Base-by-base conservation (phyloP, 2,888 invertebrate genomes). In the Bombyx huttoni region DNA sequence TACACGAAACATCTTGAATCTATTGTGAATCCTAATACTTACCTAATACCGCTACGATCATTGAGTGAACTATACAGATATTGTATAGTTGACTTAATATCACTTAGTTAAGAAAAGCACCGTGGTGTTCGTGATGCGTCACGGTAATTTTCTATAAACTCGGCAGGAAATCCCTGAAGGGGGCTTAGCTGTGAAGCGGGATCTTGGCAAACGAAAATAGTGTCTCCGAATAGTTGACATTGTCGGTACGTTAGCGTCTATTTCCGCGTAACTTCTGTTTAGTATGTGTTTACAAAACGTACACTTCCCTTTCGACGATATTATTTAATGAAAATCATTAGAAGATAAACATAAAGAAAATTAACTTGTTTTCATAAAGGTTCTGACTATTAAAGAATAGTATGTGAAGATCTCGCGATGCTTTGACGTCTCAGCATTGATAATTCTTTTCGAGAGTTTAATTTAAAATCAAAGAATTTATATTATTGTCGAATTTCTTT, bases 151-250 rank as follows among this genome's bases (percentile, higher is more conserved):
- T 63, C 65, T 67, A 70, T 64, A 58, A 70, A 68, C 71, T 71
- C 54, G 49, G 55, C 56, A 75, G 74, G 71, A 72, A 73, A 71
- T 61, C 73, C 71, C 73, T 67, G 67, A 69, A 64, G 69, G 72
- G 68, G 74, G 70, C 68, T 63, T 61, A 64, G 59, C 58, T 64
- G 59, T 63, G 53, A 64, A 60, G 59, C 60, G 58, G 54, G 59
- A 60, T 62, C 70, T 75, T 74, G 73, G 73, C 75, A 70, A 60
- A 63, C 66, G 63, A 68, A 72, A 74, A 69, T 67, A 67, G 58
- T 70, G 67, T 76, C 68, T 70, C 70, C 59, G 61, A 79, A 80
- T 80, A 79, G 74, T 70, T 80, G 80, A 80, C 82, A 80, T 80
- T 81, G 81, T 71, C 62, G 59, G 66, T 70, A 71, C 68, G 66